These are phyloP conservation scores for Scolopax bukidnonensis DNA, from an alignment of 2,797 vertebrate genomes.

Conservation along the genomic window DNA sequence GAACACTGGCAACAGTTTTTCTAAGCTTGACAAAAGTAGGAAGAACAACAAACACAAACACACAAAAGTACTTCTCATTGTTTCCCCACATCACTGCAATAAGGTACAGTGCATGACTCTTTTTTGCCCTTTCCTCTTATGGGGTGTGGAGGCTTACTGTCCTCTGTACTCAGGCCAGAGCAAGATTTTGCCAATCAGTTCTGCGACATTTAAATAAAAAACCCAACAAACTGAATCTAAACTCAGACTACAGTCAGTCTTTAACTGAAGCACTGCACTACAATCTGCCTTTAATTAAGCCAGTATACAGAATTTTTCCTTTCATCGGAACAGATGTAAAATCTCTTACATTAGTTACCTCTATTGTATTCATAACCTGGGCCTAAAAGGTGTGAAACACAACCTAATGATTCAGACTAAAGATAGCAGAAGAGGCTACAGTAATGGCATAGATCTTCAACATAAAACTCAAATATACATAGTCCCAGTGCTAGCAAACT, in stretches of 20 bases:
- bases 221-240: not conserved
- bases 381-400: not conserved
- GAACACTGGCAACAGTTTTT: not conserved
- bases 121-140: not conserved
- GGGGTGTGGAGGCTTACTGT: not conserved
- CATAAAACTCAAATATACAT: not conserved
- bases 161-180: not conserved
- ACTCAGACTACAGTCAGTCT: not conserved
- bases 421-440: not conserved
- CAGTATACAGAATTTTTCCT: not conserved
- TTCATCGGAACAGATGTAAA: not conserved
- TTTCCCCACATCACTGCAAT: not conserved
- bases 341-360: not conserved
- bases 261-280: not conserved
- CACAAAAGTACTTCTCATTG: not conserved
- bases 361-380: not conserved
- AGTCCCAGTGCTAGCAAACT: not conserved
- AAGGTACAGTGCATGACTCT: not conserved
- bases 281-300: not conserved
- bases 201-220: not conserved
- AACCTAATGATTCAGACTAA: not conserved
- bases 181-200: not conserved
- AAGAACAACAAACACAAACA: not conserved
- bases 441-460: not conserved
- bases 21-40: not conserved